Evolutionary conservation across 2,797 vertebrate genomes (phyloP).

Genomic region (Rhinogobio ventralis): DNA sequence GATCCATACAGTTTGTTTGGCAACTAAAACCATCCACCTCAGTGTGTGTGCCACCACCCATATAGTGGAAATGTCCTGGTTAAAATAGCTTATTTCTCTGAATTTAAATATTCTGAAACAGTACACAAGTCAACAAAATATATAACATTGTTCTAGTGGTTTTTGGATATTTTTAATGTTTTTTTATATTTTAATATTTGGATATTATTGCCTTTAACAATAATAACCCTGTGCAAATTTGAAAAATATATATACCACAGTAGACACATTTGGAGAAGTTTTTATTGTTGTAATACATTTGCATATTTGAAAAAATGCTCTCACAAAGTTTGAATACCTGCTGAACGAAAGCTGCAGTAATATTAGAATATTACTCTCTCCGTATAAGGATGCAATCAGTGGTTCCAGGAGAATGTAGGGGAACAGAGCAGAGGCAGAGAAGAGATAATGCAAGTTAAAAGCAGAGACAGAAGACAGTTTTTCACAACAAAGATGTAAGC

Average conservation of each 20-base stretch:
- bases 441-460: slow-evolving; percentile 24
- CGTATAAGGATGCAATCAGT: neutral
- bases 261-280: neutral
- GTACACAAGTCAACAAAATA: too few species aligned
- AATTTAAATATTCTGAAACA: too few species aligned
- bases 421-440: slow-evolving; percentile 14
- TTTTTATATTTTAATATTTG: too few species aligned
- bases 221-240: neutral
- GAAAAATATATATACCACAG: neutral
- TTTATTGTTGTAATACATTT: neutral
- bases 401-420: neutral
- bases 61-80: neutral
- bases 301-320: neutral
- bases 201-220: neutral
- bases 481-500: slow-evolving; percentile 36
- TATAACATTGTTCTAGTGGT: too few species aligned
- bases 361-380: neutral
- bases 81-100: too few species aligned
- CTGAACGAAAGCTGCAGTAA: neutral
- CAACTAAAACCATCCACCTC: neutral
- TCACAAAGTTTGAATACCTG: neutral
- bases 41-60: neutral
- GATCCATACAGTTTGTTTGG: neutral
- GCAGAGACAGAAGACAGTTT: slow-evolving; percentile 22
- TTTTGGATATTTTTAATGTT: too few species aligned